Conservation (phyloP, 35 echinoderm and acorn worm genomes). For the Lytechinus variegatus region DNA sequence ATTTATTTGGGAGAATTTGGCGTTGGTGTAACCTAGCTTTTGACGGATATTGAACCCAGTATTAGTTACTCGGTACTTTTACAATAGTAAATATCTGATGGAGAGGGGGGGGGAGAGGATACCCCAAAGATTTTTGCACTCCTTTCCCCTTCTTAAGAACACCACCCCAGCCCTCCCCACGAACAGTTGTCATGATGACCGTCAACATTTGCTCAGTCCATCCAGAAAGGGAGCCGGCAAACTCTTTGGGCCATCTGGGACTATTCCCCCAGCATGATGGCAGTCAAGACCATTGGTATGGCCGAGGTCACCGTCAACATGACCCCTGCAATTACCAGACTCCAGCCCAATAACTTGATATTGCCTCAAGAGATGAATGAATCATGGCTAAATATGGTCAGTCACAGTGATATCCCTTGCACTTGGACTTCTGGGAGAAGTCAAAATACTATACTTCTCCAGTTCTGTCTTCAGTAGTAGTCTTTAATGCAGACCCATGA, state of each 20-base stretch:
- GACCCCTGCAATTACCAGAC: background rate
- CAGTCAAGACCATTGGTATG: background rate
- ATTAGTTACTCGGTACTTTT: too few species aligned
- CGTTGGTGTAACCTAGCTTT: too few species aligned
- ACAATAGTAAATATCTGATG: too few species aligned
- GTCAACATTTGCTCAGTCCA: background rate
- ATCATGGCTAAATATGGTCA: slow-evolving; percentile 11
- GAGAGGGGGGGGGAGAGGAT: too few species aligned
- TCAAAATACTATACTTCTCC: background rate
- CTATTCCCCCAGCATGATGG: background rate
- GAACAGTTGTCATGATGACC: background rate
- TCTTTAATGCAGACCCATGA: background rate
- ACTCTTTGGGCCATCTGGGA: background rate
- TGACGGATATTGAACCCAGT: too few species aligned
- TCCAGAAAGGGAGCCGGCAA: too few species aligned
- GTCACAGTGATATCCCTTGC: background rate
- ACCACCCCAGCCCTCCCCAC: background rate
- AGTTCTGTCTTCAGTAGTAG: background rate
- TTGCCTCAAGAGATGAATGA: background rate
- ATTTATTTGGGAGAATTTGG: too few species aligned
- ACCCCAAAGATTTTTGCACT: too few species aligned
- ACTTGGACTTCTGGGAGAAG: background rate
- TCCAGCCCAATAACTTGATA: background rate
- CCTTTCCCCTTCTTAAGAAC: too few species aligned
- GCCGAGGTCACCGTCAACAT: background rate